Evolutionary conservation across 1,140 invertebrate genomes (phyloP).

Genomic region (Parapsyche elsis): DNA sequence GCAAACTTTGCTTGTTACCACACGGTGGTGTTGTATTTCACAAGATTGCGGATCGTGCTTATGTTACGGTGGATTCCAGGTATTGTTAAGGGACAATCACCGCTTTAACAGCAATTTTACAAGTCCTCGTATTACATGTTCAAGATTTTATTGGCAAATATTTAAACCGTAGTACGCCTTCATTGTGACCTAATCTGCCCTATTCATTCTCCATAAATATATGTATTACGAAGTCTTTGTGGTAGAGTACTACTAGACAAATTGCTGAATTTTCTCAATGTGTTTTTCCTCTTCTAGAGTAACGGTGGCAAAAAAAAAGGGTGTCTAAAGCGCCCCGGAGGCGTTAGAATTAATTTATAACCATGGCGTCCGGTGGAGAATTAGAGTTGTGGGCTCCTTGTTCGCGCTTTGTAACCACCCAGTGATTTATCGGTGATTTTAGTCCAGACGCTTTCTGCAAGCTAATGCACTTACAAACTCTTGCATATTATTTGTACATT

Average conservation of each 20-base stretch:
- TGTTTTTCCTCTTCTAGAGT: not conserved
- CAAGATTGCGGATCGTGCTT: not conserved
- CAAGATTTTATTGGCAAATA: too few relatives aligned
- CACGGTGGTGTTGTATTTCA: not conserved
- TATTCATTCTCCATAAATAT: too few relatives aligned
- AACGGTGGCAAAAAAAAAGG: slow-evolving; percentile 23
- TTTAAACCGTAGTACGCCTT: too few relatives aligned
- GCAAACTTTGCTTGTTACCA: not conserved
- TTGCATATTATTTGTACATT: too few relatives aligned
- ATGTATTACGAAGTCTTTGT: too few relatives aligned
- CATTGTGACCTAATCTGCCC: too few relatives aligned
- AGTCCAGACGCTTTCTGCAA: slow-evolving; percentile 10
- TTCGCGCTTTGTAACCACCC: slow-evolving; percentile 35
- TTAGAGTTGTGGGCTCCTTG: slow-evolving; percentile 47
- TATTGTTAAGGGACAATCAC: not conserved
- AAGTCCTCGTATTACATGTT: too few relatives aligned
- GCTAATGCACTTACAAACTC: slow-evolving; percentile 8
- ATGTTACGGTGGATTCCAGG: not conserved
- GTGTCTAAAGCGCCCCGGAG: slow-evolving; percentile 19
- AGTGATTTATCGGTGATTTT: slow-evolving; percentile 51
- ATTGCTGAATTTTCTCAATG: not conserved
- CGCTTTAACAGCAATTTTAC: too few relatives aligned
- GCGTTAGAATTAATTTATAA: slow-evolving; percentile 53
- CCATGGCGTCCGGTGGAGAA: slow-evolving; percentile 47
- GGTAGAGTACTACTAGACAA: too few relatives aligned